Conservation (phyloP, 2,113 vertebrate genomes). For the Naja naja region DNA sequence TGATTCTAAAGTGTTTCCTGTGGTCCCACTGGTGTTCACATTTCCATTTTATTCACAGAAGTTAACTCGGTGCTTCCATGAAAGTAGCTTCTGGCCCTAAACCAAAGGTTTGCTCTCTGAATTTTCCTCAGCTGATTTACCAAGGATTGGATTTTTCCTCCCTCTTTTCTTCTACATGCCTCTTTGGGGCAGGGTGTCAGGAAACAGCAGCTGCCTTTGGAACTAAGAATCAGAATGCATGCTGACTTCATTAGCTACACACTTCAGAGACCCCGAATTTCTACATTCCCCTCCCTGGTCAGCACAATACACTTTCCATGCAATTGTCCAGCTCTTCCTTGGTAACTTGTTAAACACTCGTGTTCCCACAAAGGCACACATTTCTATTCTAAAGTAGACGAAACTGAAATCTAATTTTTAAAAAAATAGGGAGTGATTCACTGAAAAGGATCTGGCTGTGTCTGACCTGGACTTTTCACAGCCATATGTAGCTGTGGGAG, state of each 20-base stretch:
- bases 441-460: constrained; percentile 64
- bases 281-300: neutral
- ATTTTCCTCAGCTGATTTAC: constrained; percentile 10
- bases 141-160: constrained; percentile 9
- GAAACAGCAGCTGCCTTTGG: constrained; percentile 37
- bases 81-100: neutral
- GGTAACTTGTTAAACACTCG: constrained; percentile 35
- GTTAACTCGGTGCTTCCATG: rapidly evolving
- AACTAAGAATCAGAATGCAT: constrained; percentile 33
- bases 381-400: constrained; percentile 33
- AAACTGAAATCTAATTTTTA: constrained; percentile 48
- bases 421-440: constrained; percentile 51
- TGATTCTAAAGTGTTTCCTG: neutral
- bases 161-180: constrained; percentile 30
- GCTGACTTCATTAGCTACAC: constrained; percentile 36
- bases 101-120: neutral
- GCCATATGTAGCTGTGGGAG: constrained; percentile 35
- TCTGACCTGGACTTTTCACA: constrained; percentile 58
- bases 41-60: neutral
- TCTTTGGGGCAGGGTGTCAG: constrained; percentile 32
- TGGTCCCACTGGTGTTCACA: neutral
- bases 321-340: constrained; percentile 48
- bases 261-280: constrained; percentile 23
- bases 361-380: constrained; percentile 31
- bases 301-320: neutral